phyloP scores from a whole-genome alignment of 1,140 invertebrate genomes.

The Drosophila pseudoobscura region DNA sequence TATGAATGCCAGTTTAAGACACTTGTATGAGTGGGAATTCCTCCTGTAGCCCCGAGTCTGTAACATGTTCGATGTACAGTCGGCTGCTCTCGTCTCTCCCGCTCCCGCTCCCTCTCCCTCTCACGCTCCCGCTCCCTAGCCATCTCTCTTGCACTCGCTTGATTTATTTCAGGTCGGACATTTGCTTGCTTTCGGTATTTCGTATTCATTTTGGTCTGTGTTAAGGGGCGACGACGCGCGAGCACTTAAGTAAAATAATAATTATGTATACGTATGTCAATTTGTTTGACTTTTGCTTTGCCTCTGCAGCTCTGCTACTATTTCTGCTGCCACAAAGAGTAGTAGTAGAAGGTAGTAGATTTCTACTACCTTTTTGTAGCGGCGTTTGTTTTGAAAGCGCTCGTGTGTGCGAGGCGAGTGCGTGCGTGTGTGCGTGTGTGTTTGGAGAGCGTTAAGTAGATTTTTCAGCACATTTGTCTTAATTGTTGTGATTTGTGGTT shows the following conservation, averaged over 20 bases:
- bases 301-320: conserved; percentile 21
- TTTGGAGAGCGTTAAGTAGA: conserved; percentile 74
- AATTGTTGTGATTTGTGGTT: conserved; percentile 82
- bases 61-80: conserved; percentile 57
- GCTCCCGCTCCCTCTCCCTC: conserved; percentile 13
- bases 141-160: conserved; percentile 47
- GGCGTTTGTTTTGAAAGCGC: conserved; percentile 77
- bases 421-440: conserved; percentile 25
- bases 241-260: conserved; percentile 83
- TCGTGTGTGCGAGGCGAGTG: conserved; percentile 34
- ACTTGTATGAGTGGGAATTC: too few relatives aligned
- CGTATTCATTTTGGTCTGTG: conserved; percentile 71
- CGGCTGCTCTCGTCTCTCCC: conserved; percentile 40
- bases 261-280: conserved; percentile 82
- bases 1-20: too few relatives aligned
- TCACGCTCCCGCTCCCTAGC: conserved; percentile 3
- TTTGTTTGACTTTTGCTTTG: conserved; percentile 76
- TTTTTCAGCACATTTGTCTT: conserved; percentile 82
- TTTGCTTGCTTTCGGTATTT: conserved; percentile 51
- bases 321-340: neutral
- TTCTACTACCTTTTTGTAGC: conserved; percentile 50
- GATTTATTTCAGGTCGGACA: conserved; percentile 76
- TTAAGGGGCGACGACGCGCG: conserved; percentile 79
- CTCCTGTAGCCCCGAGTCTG: too few relatives aligned
- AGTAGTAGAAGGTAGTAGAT: conserved; percentile 34